Percentiles rank a stretch among this genome's conserved stretches.
These are phyloP conservation scores for Desmodus rotundus DNA, from an alignment of 2,113 vertebrate genomes.

Conservation along the genomic window DNA sequence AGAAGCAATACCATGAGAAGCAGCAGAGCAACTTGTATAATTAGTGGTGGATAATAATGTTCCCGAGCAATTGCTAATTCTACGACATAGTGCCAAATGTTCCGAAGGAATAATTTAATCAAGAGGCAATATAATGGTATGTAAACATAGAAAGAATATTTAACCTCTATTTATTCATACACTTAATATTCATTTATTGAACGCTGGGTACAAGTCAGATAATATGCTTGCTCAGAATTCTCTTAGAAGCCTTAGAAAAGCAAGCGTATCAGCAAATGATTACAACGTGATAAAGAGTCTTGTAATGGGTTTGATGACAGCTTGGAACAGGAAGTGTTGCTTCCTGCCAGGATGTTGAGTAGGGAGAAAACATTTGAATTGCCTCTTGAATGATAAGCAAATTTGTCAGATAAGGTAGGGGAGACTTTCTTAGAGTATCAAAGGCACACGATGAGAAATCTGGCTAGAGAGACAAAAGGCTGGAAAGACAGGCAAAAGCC, in stretches of 20 bases:
- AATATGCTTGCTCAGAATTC: neutral
- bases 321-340: neutral
- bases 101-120: constrained; percentile 40
- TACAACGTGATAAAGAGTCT: neutral
- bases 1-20: neutral
- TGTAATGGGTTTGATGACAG: neutral
- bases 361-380: neutral
- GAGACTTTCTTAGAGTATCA: neutral
- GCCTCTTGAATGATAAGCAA: neutral
- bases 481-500: neutral
- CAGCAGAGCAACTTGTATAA: neutral
- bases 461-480: neutral
- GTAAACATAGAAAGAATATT: constrained; percentile 34
- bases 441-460: neutral
- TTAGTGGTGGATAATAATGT: neutral
- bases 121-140: constrained; percentile 9
- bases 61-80: constrained; percentile 12
- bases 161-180: constrained; percentile 21
- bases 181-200: constrained; percentile 39
- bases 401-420: neutral
- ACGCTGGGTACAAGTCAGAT: neutral
- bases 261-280: neutral
- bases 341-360: neutral
- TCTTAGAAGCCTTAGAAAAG: constrained; percentile 16
- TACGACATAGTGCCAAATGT: neutral